phyloP scores from a whole-genome alignment of 2,888 invertebrate species.

The Mycalesis mineus region DNA sequence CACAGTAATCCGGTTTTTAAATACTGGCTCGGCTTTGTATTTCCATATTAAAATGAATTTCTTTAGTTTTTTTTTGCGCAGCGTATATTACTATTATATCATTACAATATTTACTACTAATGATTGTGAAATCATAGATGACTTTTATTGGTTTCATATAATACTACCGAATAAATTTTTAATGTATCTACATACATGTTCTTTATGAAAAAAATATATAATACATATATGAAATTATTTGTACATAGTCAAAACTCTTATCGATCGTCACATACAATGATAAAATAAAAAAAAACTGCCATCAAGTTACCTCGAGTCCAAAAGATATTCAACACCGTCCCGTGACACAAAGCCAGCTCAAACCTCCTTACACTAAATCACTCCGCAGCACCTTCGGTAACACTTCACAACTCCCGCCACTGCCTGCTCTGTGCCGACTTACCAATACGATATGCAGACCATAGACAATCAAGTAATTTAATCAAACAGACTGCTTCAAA shows the following conservation, averaged over 20 bases:
- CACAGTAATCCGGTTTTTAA: conserved; percentile 72
- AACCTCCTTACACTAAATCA: conserved; percentile 46
- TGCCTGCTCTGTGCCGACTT: conserved; percentile 38
- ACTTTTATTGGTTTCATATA: conserved; percentile 38
- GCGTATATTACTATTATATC: conserved; percentile 39
- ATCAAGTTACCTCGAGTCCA: conserved; percentile 28
- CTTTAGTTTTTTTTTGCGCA: conserved; percentile 40
- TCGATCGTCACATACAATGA: conserved; percentile 29
- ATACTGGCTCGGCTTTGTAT: conserved; percentile 74
- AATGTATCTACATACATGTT: conserved; percentile 30
- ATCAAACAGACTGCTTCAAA: too few relatives aligned
- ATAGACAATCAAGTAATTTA: too few relatives aligned
- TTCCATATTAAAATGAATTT: conserved; percentile 51
- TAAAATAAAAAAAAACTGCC: conserved; percentile 28
- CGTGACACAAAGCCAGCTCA: conserved; percentile 50
- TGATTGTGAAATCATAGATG: conserved; percentile 45
- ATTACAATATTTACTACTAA: conserved; percentile 40
- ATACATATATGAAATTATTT: conserved; percentile 31
- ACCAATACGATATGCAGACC: not conserved
- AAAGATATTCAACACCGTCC: conserved; percentile 43
- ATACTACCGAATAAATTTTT: conserved; percentile 30
- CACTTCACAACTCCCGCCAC: conserved; percentile 53
- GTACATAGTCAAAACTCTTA: conserved; percentile 34
- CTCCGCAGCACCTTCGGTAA: conserved; percentile 66
- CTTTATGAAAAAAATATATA: conserved; percentile 25